phyloP scores from a whole-genome alignment of 2,113 vertebrate species.

The Daphoenositta chrysoptera region DNA sequence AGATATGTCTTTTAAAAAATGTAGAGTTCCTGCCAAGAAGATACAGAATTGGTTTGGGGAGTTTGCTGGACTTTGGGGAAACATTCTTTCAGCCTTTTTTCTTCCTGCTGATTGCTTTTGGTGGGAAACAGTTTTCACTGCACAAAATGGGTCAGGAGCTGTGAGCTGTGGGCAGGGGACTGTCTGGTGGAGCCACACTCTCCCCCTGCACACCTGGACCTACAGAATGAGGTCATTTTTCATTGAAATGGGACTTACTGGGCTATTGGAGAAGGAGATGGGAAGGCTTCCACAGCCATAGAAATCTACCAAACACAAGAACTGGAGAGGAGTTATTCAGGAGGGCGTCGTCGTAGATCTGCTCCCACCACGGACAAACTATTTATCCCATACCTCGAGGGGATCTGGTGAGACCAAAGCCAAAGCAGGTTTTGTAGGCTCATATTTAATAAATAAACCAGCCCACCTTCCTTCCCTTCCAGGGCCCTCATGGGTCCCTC shows the following conservation, averaged over 20 bases:
- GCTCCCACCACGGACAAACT: accelerated
- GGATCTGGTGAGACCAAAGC: neutral
- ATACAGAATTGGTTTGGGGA: neutral
- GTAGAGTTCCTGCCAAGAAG: neutral
- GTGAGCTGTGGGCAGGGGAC: neutral
- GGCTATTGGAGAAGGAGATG: neutral
- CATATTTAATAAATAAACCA: neutral
- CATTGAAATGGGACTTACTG: neutral
- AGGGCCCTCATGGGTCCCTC: neutral
- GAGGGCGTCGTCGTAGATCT: accelerated
- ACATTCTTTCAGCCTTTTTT: neutral
- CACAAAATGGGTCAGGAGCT: neutral
- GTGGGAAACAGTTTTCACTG: neutral
- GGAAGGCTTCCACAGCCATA: neutral
- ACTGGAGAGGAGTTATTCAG: neutral
- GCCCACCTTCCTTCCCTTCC: neutral
- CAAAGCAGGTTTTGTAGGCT: neutral
- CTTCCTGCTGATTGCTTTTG: neutral
- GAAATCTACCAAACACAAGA: neutral
- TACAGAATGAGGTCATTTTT: neutral
- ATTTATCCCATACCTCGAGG: neutral
- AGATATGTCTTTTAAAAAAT: neutral
- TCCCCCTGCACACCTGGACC: neutral
- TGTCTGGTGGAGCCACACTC: neutral
- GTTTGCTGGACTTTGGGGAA: neutral